Evolutionary conservation across 2,888 invertebrate species (phyloP).

Genomic region (Leucophenga montana): DNA sequence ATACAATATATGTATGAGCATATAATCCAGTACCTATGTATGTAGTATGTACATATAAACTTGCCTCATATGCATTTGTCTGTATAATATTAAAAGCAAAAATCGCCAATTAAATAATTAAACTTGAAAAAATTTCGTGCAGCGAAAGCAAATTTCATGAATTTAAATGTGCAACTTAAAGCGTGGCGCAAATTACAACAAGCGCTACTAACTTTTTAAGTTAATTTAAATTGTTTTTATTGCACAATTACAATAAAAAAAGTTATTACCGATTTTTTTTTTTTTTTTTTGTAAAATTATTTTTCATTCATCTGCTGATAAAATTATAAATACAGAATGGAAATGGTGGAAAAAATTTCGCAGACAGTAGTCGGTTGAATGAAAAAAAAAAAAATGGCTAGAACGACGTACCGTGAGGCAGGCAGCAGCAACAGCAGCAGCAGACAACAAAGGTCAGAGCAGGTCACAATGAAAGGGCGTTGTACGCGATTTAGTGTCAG

Average conservation of each 20-base stretch:
- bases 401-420: slow-evolving; percentile 10
- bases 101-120: slow-evolving; percentile 11
- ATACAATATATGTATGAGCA: slow-evolving; percentile 2
- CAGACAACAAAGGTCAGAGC: slow-evolving; percentile 73
- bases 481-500: slow-evolving; percentile 63
- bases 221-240: background rate
- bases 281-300: background rate
- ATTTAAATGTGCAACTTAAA: no score
- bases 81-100: background rate
- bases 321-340: background rate
- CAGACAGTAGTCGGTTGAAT: slow-evolving; percentile 47
- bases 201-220: no score
- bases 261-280: background rate
- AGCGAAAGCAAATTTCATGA: background rate
- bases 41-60: no score
- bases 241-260: background rate
- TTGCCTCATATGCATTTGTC: background rate
- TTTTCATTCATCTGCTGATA: slow-evolving; percentile 8
- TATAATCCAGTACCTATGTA: background rate
- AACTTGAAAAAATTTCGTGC: slow-evolving; percentile 9
- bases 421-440: slow-evolving; percentile 47
- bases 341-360: slow-evolving; percentile 35
- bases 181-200: no score
- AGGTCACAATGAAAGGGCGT: slow-evolving; percentile 74
- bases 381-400: slow-evolving; percentile 38